phyloP scores from a whole-genome alignment of 2,113 vertebrate species.

The Lycocorax pyrrhopterus region DNA sequence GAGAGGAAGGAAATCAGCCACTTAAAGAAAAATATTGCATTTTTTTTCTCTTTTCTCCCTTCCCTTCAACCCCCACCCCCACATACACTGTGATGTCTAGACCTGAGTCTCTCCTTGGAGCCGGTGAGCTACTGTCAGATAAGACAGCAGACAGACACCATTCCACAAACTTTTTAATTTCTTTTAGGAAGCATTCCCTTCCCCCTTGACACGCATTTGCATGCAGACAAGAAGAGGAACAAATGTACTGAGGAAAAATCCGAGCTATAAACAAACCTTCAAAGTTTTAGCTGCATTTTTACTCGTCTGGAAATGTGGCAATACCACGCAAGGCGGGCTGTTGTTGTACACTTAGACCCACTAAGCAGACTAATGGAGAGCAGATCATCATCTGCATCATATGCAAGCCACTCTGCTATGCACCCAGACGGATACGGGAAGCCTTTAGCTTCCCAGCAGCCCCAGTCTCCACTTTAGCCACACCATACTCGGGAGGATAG shows the following conservation, averaged over 20 bases:
- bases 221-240: neutral
- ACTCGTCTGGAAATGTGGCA: conserved; percentile 35
- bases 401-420: neutral
- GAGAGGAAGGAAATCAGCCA: conserved; percentile 45
- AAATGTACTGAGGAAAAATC: conserved; percentile 8
- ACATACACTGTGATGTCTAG: neutral
- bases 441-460: neutral
- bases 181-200: neutral
- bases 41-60: neutral
- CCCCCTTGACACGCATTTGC: neutral
- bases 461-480: neutral
- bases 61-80: neutral
- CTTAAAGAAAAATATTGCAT: neutral
- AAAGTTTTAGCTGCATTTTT: conserved; percentile 29
- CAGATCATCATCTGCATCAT: neutral
- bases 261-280: conserved; percentile 38
- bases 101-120: neutral
- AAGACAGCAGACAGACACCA: neutral
- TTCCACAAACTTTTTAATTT: neutral
- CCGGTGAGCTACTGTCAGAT: neutral
- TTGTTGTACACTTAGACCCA: neutral
- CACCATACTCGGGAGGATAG: neutral
- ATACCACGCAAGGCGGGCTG: neutral
- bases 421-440: neutral
- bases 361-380: neutral